phyloP scores from a whole-genome alignment of 2,888 invertebrate genomes.

The Ornithoptera alexandrae region DNA sequence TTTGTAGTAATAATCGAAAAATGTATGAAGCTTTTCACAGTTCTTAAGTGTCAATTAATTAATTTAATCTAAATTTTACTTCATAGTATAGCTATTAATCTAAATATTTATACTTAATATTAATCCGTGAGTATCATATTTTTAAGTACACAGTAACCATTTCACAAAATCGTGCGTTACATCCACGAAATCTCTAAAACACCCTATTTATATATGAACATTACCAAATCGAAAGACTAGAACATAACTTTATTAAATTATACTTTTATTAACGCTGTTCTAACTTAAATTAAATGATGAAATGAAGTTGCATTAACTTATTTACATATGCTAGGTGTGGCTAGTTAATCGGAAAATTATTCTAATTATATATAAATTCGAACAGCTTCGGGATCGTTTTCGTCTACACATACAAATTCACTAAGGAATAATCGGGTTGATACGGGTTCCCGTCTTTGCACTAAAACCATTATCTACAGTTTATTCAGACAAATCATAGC shows the following conservation, averaged over 20 bases:
- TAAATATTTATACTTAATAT: slow-evolving; percentile 19
- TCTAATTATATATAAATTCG: slow-evolving; percentile 22
- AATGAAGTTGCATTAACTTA: slow-evolving; percentile 14
- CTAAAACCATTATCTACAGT: slow-evolving; percentile 41
- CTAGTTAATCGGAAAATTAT: slow-evolving; percentile 12
- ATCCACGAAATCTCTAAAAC: slow-evolving; percentile 12
- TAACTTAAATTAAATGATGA: slow-evolving; percentile 23
- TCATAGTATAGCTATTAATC: slow-evolving; percentile 8
- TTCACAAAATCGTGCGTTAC: slow-evolving; percentile 1
- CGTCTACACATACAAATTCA: slow-evolving; percentile 28
- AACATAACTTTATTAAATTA: slow-evolving; percentile 25
- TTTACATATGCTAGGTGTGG: slow-evolving; percentile 17
- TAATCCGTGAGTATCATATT: slow-evolving; percentile 21
- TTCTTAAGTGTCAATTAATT: slow-evolving; percentile 18
- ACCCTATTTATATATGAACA: slow-evolving; percentile 18
- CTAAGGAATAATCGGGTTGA: slow-evolving; percentile 35
- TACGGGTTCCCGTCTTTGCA: slow-evolving; percentile 51
- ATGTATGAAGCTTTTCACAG: slow-evolving; percentile 2
- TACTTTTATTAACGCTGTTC: slow-evolving; percentile 7
- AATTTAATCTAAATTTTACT: slow-evolving; percentile 18
- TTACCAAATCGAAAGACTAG: slow-evolving; percentile 28
- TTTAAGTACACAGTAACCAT: slow-evolving; percentile 6
- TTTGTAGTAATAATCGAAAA: neutral
- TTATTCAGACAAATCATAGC: slow-evolving; percentile 30
- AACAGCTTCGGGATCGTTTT: slow-evolving; percentile 17